Percentiles rank a stretch among this genome's conserved stretches.
These are phyloP conservation scores for Cephus pulcher DNA, from an alignment of 2,888 invertebrate genomes.

Conservation along the genomic window DNA sequence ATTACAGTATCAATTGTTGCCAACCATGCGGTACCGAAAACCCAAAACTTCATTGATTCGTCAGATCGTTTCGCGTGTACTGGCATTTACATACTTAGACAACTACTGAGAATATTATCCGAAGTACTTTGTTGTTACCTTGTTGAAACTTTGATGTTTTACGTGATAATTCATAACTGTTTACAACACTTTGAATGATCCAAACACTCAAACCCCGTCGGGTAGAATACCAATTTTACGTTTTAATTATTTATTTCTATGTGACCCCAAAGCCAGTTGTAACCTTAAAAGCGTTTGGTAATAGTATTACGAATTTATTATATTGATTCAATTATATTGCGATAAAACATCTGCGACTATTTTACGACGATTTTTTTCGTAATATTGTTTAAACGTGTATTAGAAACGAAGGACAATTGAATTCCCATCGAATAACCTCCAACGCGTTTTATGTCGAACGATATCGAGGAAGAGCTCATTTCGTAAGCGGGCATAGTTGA, in stretches of 20 bases:
- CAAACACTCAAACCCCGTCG: background rate
- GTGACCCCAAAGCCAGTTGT: background rate
- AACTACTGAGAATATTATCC: background rate
- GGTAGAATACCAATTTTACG: too few relatives aligned
- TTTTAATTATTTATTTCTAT: too few relatives aligned
- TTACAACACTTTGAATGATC: background rate
- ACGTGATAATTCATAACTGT: background rate
- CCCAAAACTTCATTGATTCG: too few relatives aligned
- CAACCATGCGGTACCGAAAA: background rate
- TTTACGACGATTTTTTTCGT: background rate
- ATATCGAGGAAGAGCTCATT: conserved; percentile 24
- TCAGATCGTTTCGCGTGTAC: background rate
- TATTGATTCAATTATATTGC: background rate
- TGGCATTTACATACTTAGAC: background rate
- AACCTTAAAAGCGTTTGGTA: background rate
- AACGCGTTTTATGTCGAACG: conserved; percentile 28
- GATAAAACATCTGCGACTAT: background rate
- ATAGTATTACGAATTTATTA: background rate
- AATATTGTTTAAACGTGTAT: background rate
- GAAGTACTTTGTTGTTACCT: background rate
- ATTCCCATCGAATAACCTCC: background rate
- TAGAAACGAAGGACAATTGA: background rate
- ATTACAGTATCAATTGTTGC: background rate
- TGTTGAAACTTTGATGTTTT: too few relatives aligned
- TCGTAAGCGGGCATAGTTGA: conserved; percentile 17